Evolutionary conservation across 1,140 invertebrate genomes (phyloP).

Genomic region (Heterodera schachtii): DNA sequence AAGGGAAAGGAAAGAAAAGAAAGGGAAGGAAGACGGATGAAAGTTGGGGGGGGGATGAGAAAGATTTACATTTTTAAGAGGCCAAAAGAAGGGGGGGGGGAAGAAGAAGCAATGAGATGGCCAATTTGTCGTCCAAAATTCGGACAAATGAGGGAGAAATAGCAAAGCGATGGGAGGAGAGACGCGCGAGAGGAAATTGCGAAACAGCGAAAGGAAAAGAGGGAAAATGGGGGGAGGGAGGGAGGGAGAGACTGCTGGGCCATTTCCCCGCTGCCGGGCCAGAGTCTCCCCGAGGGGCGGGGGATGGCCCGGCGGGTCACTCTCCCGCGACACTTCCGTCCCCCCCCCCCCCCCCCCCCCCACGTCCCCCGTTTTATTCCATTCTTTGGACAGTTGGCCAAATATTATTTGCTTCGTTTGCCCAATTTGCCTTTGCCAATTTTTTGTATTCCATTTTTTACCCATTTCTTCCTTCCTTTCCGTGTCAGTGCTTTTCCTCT

Average conservation of each 20-base stretch:
- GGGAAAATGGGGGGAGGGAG: too few relatives aligned
- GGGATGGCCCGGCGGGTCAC: neutral
- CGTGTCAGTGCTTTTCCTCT: neutral
- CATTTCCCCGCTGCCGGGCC: too few relatives aligned
- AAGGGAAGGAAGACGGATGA: too few relatives aligned
- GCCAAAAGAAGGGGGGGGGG: too few relatives aligned
- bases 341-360: too few relatives aligned
- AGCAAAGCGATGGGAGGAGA: neutral
- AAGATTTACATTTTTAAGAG: neutral
- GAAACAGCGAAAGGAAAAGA: neutral
- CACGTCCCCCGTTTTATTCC: neutral
- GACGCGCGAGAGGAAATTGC: neutral
- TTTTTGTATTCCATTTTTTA: neutral
- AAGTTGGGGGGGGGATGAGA: neutral
- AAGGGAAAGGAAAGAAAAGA: too few relatives aligned
- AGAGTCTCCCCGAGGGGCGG: neutral
- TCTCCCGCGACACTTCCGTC: neutral
- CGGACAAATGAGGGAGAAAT: neutral
- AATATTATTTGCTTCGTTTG: neutral
- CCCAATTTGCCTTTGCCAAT: neutral
- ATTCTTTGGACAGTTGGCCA: neutral
- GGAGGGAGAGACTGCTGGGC: too few relatives aligned
- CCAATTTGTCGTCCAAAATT: neutral
- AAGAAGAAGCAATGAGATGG: neutral
- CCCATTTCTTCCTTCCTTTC: neutral